Conservation (phyloP, 2,113 vertebrate species). For the Rhea americana region DNA sequence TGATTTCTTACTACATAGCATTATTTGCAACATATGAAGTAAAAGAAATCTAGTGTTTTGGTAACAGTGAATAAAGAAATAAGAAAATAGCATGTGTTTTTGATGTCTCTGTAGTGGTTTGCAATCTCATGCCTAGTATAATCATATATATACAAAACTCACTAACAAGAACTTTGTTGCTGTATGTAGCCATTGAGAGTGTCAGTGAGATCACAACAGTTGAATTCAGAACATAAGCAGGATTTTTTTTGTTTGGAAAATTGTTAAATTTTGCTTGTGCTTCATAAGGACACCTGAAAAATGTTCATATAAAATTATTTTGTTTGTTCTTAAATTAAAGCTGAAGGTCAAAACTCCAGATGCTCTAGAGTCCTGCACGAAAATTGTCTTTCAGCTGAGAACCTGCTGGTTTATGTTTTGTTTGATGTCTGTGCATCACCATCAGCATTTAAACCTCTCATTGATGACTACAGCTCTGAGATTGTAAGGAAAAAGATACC, state of each 20-base stretch:
- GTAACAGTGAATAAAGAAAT: too few species aligned
- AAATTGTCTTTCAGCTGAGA: too few species aligned
- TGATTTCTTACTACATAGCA: not conserved
- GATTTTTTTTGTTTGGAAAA: not conserved
- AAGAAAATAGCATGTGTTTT: not conserved
- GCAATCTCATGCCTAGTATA: not conserved
- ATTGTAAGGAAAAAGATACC: not conserved
- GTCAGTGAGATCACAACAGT: not conserved
- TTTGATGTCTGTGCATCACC: not conserved
- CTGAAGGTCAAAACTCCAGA: not conserved
- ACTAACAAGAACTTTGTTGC: not conserved
- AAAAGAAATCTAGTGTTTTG: not conserved
- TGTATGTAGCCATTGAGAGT: not conserved
- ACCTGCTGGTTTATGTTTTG: not conserved
- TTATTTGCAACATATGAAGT: not conserved
- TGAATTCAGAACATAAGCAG: not conserved
- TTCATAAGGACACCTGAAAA: not conserved
- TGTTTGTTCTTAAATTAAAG: not conserved
- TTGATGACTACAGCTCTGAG: not conserved
- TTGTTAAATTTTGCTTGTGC: not conserved
- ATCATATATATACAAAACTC: not conserved
- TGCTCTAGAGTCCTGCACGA: not conserved
- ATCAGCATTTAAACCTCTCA: not conserved
- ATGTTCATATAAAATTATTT: not conserved
- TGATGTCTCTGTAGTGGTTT: not conserved